Conservation (phyloP, 2,113 vertebrate species). For the Shinisaurus crocodilurus region DNA sequence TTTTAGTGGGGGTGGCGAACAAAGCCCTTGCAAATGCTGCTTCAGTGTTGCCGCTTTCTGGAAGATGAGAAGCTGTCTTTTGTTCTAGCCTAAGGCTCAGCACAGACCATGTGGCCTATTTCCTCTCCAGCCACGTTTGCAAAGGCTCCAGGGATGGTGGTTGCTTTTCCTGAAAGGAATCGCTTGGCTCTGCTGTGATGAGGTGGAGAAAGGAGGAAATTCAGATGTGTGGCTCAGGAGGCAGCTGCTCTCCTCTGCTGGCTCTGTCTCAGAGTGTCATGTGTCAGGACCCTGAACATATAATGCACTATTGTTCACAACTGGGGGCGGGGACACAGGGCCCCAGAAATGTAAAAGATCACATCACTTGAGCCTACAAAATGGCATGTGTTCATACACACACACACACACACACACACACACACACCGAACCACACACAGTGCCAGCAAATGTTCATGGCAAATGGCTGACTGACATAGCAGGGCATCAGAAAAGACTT, state of each 20-base stretch:
- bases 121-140: slow-evolving; percentile 19
- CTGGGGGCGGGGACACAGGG: neutral
- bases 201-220: neutral
- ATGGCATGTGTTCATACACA: accelerated
- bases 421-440: no score
- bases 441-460: accelerated
- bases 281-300: neutral
- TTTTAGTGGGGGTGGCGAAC: accelerated
- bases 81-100: slow-evolving; percentile 3
- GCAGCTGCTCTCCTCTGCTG: slow-evolving; percentile 55
- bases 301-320: slow-evolving; percentile 50
- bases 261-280: slow-evolving; percentile 29
- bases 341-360: neutral
- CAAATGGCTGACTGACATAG: accelerated
- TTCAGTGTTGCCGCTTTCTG: neutral
- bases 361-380: accelerated
- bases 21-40: neutral
- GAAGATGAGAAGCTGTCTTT: neutral
- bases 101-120: neutral
- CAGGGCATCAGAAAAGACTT: accelerated
- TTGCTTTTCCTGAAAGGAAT: neutral
- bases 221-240: neutral
- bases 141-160: neutral
- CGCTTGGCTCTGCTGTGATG: neutral
- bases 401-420: no score